A percentile compares a stretch with the other conserved stretches of the same genome.
Conservation (phyloP, 2,888 invertebrate species). For the Euplagia quadripunctaria region DNA sequence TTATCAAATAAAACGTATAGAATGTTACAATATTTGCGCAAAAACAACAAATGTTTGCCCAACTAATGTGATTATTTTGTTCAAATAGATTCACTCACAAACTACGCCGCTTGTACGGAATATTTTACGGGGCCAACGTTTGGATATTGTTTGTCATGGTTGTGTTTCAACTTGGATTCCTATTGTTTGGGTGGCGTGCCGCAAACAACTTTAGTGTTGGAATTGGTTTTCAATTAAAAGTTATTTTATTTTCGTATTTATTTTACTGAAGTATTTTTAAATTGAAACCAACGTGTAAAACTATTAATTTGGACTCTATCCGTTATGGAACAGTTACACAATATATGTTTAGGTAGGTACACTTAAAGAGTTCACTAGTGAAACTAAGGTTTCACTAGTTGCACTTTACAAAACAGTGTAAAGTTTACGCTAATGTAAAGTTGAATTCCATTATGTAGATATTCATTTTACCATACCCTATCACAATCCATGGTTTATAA, state of each 20-base stretch:
- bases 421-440: too few relatives aligned
- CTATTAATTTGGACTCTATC: neutral
- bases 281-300: neutral
- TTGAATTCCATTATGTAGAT: too few relatives aligned
- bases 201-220: constrained; percentile 33
- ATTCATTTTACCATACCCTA: too few relatives aligned
- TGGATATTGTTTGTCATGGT: constrained; percentile 44
- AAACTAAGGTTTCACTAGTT: too few relatives aligned
- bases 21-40: constrained; percentile 51
- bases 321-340: neutral
- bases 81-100: constrained; percentile 49
- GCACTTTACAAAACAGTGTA: too few relatives aligned
- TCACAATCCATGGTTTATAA: too few relatives aligned
- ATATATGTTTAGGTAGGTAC: neutral
- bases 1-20: constrained; percentile 36
- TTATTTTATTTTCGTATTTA: constrained; percentile 23
- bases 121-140: constrained; percentile 44
- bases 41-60: constrained; percentile 54
- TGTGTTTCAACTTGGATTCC: constrained; percentile 31
- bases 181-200: constrained; percentile 29
- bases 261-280: neutral
- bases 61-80: constrained; percentile 63
- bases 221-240: constrained; percentile 33
- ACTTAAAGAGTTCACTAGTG: too few relatives aligned
- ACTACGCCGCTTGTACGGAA: constrained; percentile 28